Base-by-base conservation (phyloP, 2,797 vertebrate genomes). In the Scomberomorus guttatus region DNA sequence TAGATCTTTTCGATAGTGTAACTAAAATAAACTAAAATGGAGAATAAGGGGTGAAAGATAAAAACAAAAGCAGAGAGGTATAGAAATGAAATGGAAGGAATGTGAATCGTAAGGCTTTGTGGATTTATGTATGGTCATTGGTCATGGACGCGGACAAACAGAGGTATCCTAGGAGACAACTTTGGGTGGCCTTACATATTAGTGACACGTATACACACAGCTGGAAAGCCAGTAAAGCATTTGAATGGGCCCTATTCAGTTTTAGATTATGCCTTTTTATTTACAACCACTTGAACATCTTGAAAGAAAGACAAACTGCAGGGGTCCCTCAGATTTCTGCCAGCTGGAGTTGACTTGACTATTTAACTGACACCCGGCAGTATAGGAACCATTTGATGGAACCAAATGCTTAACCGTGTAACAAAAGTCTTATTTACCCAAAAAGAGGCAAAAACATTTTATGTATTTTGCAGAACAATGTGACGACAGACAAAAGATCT, bases 151-250 rank as follows among this genome's bases (percentile, higher is more conserved):
- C 57, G 59, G 64, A 39, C 27, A 39, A 52, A 76, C 65, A 71
- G 57, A 65, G 59, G 89, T 65, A 70, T 80, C 90, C 77, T 64
- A 32, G 77, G 87, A 84, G 64, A 75, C 84, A 79, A 9, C 76
- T 54, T 64, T 81, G 77, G 83, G 76, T 79, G 79, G 84, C 71
- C 69, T 76, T 67, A 11, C 25, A 70, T 61, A n/a, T 18, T 12
- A 13, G 17, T 14, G 17, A 68, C 59, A 72, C 65, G n/a, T n/a
- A 72, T 29, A 79, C 56, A 86, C 68, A 84, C 77, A 82, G 59
- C 29, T 62, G 29, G 59, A 66, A 58, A 27, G 22, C 55, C 52
- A 44, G 32, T 56, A 69, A 80, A 54, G 63, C 74, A 70, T 63
- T 29, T 72, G 48, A 79, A 86, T 32, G 58, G 54, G 66, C 14